Evolutionary conservation across 2,797 vertebrate genomes (phyloP).

Genomic region (Antrozous pallidus): DNA sequence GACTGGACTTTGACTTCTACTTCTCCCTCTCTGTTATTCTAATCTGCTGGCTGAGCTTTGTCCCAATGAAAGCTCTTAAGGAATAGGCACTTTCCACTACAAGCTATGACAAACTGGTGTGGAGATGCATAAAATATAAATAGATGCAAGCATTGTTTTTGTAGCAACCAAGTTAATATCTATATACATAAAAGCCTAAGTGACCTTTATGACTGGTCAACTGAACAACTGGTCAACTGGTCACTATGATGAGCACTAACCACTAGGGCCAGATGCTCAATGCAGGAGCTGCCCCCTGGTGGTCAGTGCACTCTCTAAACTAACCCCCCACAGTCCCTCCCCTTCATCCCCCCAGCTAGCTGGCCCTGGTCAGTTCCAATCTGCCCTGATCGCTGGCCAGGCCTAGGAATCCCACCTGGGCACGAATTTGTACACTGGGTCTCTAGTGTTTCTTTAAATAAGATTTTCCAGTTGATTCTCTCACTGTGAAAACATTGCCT

Average conservation of each 20-base stretch:
- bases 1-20: not conserved
- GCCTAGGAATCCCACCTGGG: too few relatives aligned
- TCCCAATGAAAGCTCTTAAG: not conserved
- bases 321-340: too few relatives aligned
- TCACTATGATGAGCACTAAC: too few relatives aligned
- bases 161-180: not conserved
- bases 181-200: too few relatives aligned
- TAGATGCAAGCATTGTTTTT: not conserved
- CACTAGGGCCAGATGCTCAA: too few relatives aligned
- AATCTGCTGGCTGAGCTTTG: not conserved
- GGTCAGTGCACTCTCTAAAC: too few relatives aligned
- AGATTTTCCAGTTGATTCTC: constrained; percentile 29
- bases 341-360: too few relatives aligned
- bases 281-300: too few relatives aligned
- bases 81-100: not conserved
- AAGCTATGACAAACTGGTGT: not conserved
- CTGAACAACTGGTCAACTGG: rapidly evolving
- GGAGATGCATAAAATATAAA: not conserved
- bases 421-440: too few relatives aligned
- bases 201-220: too few relatives aligned
- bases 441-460: not conserved
- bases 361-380: too few relatives aligned
- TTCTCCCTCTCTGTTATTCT: not conserved
- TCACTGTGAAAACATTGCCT: constrained; percentile 32
- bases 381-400: too few relatives aligned